phyloP scores from a whole-genome alignment of 2,113 vertebrate genomes.

The Lepus timidus region DNA sequence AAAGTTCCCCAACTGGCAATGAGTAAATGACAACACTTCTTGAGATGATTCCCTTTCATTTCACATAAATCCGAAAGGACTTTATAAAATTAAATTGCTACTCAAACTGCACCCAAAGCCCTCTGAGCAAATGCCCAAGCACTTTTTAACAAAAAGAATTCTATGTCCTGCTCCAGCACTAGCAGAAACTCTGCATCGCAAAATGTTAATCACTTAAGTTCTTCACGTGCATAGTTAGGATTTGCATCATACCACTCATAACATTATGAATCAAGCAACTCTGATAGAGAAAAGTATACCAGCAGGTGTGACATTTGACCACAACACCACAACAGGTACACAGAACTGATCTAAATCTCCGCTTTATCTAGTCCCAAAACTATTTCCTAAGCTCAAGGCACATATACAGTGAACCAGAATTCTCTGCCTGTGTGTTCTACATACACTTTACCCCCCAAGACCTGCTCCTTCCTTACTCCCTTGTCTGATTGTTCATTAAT shows the following conservation, averaged over 20 bases:
- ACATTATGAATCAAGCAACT: slow-evolving; percentile 26
- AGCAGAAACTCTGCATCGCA: background rate
- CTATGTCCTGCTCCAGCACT: background rate
- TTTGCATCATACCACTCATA: background rate
- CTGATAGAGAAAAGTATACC: background rate
- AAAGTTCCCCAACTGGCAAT: slow-evolving; percentile 24
- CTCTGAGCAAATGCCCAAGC: background rate
- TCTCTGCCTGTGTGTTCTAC: background rate
- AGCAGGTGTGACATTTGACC: background rate
- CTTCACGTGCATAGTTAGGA: background rate
- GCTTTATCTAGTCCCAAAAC: background rate
- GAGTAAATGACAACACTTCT: background rate
- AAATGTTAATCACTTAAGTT: slow-evolving; percentile 2
- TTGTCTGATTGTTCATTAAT: background rate
- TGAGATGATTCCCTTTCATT: slow-evolving; percentile 32
- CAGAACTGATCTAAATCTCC: background rate
- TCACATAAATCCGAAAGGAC: slow-evolving; percentile 21
- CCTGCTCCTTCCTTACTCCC: background rate
- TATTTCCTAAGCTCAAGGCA: background rate
- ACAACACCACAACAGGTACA: background rate
- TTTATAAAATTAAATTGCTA: slow-evolving; percentile 51
- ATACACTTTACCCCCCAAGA: background rate
- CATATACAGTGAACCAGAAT: background rate
- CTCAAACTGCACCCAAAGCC: background rate
- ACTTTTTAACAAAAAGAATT: slow-evolving; percentile 45